Evolutionary conservation across 1,140 invertebrate genomes (phyloP).

Genomic region (Pollicipes pollicipes): DNA sequence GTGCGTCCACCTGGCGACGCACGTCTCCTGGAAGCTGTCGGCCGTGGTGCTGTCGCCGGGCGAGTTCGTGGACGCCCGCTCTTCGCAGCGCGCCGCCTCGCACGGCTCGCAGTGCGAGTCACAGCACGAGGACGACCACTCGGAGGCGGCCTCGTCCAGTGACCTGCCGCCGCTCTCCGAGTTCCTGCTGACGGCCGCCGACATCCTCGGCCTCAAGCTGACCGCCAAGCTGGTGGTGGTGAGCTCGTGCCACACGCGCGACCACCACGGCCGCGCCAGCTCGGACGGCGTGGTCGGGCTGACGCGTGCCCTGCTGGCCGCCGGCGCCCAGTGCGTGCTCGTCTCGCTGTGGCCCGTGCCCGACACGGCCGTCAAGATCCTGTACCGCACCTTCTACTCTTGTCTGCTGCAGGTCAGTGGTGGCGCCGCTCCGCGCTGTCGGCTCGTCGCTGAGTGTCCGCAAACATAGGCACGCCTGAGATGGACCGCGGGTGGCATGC

Average conservation of each 20-base stretch:
- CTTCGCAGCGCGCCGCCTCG: slow-evolving; percentile 18
- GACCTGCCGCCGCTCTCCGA: slow-evolving; percentile 67
- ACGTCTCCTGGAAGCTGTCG: slow-evolving; percentile 78
- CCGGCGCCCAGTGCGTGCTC: slow-evolving; percentile 77
- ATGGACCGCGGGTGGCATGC: too few species aligned
- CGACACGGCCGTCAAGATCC: slow-evolving; percentile 74
- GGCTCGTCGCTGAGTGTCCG: too few species aligned
- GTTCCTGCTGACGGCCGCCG: slow-evolving; percentile 63
- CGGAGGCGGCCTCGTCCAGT: slow-evolving; percentile 25
- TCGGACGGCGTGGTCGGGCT: slow-evolving; percentile 63
- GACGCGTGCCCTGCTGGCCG: slow-evolving; percentile 57
- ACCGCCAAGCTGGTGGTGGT: slow-evolving; percentile 70
- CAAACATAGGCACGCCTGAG: too few species aligned
- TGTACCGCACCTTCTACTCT: slow-evolving; percentile 77
- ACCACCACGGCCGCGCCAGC: slow-evolving; percentile 34
- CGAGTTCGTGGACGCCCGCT: slow-evolving; percentile 24
- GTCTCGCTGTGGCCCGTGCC: slow-evolving; percentile 85
- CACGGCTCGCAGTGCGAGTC: slow-evolving; percentile 22
- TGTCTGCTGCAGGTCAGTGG: slow-evolving; percentile 61
- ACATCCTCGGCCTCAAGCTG: slow-evolving; percentile 67
- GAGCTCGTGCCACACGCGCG: slow-evolving; percentile 44
- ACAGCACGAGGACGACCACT: slow-evolving; percentile 26
- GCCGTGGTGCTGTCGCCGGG: slow-evolving; percentile 66
- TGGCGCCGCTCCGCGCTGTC: too few species aligned
- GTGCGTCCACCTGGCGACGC: slow-evolving; percentile 79